Evolutionary conservation across 2,888 invertebrate genomes (phyloP).

Genomic region (Standfussiana lucernea): DNA sequence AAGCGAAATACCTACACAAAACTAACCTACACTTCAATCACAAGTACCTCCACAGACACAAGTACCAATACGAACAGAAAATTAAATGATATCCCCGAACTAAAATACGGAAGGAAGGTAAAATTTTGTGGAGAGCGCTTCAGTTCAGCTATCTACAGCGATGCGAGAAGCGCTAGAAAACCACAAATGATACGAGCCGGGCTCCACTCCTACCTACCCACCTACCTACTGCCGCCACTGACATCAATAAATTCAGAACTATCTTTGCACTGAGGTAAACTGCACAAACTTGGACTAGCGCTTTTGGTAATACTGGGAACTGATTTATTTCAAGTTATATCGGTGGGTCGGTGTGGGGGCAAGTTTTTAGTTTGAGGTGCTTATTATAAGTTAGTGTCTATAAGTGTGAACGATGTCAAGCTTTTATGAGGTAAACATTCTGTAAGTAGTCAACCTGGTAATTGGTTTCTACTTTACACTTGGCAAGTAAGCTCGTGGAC

Average conservation of each 20-base stretch:
- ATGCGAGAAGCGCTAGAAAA: conserved; percentile 46
- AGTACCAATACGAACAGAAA: conserved; percentile 1
- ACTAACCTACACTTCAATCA: no score
- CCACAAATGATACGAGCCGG: conserved; percentile 60
- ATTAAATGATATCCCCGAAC: conserved; percentile 52
- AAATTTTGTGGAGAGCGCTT: conserved; percentile 48
- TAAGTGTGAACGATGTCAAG: not conserved
- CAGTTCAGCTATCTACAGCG: conserved; percentile 50
- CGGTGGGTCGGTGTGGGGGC: conserved; percentile 17
- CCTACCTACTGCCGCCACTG: conserved; percentile 46
- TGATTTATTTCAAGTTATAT: conserved; percentile 54
- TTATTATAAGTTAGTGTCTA: not conserved
- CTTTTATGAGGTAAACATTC: not conserved
- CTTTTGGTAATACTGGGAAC: conserved; percentile 40
- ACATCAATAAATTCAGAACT: conserved; percentile 69
- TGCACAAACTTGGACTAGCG: conserved; percentile 44
- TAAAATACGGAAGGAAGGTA: conserved; percentile 48
- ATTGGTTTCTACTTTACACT: not conserved
- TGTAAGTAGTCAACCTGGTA: not conserved
- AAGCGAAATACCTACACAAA: no score
- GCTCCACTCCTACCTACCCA: conserved; percentile 25
- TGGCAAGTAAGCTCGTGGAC: not conserved
- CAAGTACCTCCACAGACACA: not conserved
- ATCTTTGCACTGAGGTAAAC: conserved; percentile 62
- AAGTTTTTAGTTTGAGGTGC: not conserved